phyloP scores from a whole-genome alignment of 92 coral and sea anemone species.

The Virgularia gustaviana region DNA sequence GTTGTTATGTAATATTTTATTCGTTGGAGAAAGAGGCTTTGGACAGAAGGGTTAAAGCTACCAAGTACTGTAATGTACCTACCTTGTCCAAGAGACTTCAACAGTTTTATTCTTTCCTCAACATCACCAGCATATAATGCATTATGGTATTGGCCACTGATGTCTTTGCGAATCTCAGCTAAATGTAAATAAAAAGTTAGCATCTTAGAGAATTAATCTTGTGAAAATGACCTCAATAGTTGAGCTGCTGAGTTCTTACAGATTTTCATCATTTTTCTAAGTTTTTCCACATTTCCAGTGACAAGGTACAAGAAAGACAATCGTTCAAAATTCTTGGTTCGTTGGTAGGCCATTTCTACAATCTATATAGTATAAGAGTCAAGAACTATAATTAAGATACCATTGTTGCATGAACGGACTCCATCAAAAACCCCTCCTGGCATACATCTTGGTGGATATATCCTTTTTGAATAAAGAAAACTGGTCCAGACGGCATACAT shows the following conservation, averaged over 20 bases:
- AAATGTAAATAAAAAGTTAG: background rate
- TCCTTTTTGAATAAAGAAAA: too few relatives aligned
- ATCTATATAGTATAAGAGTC: too few relatives aligned
- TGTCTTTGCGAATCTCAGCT: conserved; percentile 99
- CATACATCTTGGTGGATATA: too few relatives aligned
- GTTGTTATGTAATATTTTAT: background rate
- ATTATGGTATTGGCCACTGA: conserved; percentile 99
- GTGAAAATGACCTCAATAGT: conserved; percentile 18
- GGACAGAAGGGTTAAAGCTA: background rate
- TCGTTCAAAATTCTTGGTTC: conserved; percentile 97
- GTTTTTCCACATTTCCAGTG: conserved; percentile 95
- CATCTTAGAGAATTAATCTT: conserved; percentile 25
- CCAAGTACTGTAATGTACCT: too few relatives aligned
- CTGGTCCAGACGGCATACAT: too few relatives aligned
- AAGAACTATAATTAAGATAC: too few relatives aligned
- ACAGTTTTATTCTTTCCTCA: conserved; percentile 85
- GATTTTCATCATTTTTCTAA: conserved; percentile 91
- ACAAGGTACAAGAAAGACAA: conserved; percentile 89
- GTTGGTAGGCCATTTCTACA: conserved; percentile 97
- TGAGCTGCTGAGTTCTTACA: conserved; percentile 54
- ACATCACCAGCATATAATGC: conserved; percentile 98
- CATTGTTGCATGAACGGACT: too few relatives aligned
- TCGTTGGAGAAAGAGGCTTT: background rate
- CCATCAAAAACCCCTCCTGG: too few relatives aligned
- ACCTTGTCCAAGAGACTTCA: conserved; percentile 96